These are phyloP conservation scores for Muraenolepis orangiensis DNA, from an alignment of 2,797 vertebrate species.

Conservation along the genomic window DNA sequence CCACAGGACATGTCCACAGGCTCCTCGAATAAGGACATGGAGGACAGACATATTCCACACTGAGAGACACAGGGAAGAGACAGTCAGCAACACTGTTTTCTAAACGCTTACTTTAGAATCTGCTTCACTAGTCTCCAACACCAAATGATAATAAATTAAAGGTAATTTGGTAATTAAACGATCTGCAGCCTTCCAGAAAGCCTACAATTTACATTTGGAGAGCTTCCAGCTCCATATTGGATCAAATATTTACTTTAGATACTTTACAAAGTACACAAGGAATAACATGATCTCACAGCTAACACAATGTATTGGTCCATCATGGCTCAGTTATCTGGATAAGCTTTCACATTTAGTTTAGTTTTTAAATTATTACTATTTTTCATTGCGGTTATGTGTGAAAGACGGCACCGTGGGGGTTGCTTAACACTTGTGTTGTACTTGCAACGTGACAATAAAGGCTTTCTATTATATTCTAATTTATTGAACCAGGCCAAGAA, in stretches of 20 bases:
- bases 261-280: not conserved
- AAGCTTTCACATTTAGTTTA: too few species aligned
- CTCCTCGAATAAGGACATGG: constrained; percentile 93
- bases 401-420: too few species aligned
- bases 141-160: not conserved
- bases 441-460: too few species aligned
- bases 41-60: constrained; percentile 98
- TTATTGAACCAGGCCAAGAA: too few species aligned
- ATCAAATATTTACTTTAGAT: not conserved
- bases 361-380: too few species aligned
- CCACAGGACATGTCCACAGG: constrained; percentile 96
- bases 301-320: not conserved
- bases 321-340: not conserved
- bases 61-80: constrained; percentile 54
- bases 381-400: too few species aligned
- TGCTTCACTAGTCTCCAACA: not conserved
- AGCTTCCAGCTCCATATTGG: not conserved
- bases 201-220: not conserved
- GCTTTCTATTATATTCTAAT: too few species aligned
- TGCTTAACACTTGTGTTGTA: too few species aligned
- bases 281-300: not conserved
- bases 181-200: not conserved
- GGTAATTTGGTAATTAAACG: not conserved
- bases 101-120: not conserved
- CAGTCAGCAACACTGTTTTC: not conserved